A percentile compares a stretch with the other conserved stretches of the same genome.
Evolutionary conservation across 1,140 invertebrate genomes (phyloP).

Genomic region (Psilanteris sp.): DNA sequence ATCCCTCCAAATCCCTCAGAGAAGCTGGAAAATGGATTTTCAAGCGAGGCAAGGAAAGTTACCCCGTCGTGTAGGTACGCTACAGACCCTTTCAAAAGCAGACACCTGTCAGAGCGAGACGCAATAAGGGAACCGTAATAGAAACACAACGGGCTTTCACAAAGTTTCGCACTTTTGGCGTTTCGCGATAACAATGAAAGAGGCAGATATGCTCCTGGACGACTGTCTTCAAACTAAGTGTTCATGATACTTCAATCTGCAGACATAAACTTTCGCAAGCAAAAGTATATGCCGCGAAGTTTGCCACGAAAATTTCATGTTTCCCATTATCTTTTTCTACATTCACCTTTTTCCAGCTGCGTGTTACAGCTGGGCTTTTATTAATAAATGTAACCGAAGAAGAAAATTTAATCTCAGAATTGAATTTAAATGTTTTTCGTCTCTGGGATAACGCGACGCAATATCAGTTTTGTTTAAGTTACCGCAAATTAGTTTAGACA

Average conservation of each 20-base stretch:
- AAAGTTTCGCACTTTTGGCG: slow-evolving; percentile 54
- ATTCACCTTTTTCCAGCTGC: slow-evolving; percentile 5
- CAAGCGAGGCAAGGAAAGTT: slow-evolving; percentile 63
- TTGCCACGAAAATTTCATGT: slow-evolving; percentile 25
- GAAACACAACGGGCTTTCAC: slow-evolving; percentile 51
- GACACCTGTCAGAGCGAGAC: slow-evolving; percentile 62
- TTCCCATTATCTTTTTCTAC: slow-evolving; percentile 25
- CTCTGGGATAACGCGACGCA: neutral
- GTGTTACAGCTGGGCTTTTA: slow-evolving; percentile 1
- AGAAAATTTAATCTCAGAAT: slow-evolving; percentile 15
- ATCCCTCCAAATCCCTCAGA: slow-evolving; percentile 4
- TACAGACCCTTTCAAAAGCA: slow-evolving; percentile 63
- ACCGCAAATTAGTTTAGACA: neutral
- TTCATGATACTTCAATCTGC: slow-evolving; percentile 56
- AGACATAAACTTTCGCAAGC: slow-evolving; percentile 34
- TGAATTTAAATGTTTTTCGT: slow-evolving; percentile 18
- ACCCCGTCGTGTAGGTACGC: slow-evolving; percentile 27
- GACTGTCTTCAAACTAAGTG: slow-evolving; percentile 54
- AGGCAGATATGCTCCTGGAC: slow-evolving; percentile 42
- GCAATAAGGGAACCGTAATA: slow-evolving; percentile 50
- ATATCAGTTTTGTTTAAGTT: slow-evolving; percentile 4
- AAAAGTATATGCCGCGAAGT: slow-evolving; percentile 30
- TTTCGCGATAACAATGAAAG: slow-evolving; percentile 46
- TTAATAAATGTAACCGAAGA: slow-evolving; percentile 24
- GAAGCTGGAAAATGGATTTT: slow-evolving; percentile 61